Base-by-base conservation (phyloP, 2,888 invertebrate genomes). In the Lapara coniferarum region DNA sequence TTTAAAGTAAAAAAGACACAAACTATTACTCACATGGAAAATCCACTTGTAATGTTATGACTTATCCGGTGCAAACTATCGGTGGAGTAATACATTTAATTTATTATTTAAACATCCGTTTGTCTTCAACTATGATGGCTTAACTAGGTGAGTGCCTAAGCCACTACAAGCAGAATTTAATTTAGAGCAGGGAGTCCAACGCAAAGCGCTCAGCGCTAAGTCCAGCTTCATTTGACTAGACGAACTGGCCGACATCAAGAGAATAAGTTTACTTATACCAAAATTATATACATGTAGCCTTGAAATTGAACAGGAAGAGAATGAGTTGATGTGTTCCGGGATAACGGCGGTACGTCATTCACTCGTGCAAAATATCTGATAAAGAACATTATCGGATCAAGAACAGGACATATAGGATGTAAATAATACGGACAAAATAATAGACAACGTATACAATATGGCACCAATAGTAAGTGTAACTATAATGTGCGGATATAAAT, bases 131-230 rank as follows among this genome's bases (percentile, higher is more conserved):
- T 2, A 49, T 46, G 46, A 49, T 19, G 49, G 57, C 57, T 13
- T 30, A 46, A 63, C 49, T 46, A 49, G 49, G 63, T 49, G 19
- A 63, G 46, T 63, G 19, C 46, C 63, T 63, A 49, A 63, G 63
- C 49, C 49, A 63, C 63, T 63, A 49, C 49, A 49, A 63, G 46
- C 49, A 63, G 63, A 63, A 49, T 63, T 63, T 63, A 63, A 63
- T 63, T 49, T 49, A 49, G 63, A 49, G 63, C 59, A n/a, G 63
- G 19, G 63, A 63, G 49, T 25, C 25, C 25, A 25, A 25, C 25
- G 25, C 25, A 25, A 19, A 46, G 49, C 25, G 25, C 63, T 63
- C 19, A 19, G 25, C 19, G 46, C 19, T 49, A 49, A 30, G 59
- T 59, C 46, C 19, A 63, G 19, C 49, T 49, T 63, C 63, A 49